These are phyloP conservation scores for Cephalopholis sonnerati DNA, from an alignment of 2,113 vertebrate genomes.

Conservation along the genomic window DNA sequence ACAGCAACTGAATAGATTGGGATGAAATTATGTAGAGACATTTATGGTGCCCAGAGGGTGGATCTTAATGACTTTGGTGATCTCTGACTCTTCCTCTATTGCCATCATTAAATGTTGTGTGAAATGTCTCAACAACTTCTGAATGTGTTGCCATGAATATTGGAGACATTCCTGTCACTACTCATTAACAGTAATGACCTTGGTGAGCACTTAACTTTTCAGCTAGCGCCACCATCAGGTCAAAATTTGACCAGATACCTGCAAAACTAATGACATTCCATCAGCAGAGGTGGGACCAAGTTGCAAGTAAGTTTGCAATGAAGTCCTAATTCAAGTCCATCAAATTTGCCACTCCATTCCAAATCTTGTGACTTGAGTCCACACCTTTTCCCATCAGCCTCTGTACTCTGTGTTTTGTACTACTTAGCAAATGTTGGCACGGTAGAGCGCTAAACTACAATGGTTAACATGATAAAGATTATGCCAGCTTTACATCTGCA, in stretches of 20 bases:
- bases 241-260: not conserved
- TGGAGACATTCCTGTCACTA: not conserved
- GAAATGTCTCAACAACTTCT: not conserved
- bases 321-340: no score
- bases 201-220: not conserved
- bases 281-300: no score
- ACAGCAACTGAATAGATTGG: not conserved
- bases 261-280: not conserved
- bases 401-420: not conserved
- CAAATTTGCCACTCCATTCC: no score
- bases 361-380: no score
- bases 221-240: not conserved
- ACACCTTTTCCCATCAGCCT: not conserved
- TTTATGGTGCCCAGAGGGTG: not conserved
- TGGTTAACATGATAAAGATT: not conserved
- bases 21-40: not conserved
- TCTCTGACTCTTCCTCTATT: not conserved
- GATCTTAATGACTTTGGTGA: not conserved
- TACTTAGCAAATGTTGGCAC: conserved; percentile 2
- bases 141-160: not conserved
- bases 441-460: not conserved
- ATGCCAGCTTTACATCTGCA: not conserved
- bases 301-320: no score
- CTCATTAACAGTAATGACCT: not conserved
- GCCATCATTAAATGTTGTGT: not conserved